Evolutionary conservation across 2,888 invertebrate genomes (phyloP).

Genomic region (Oscheius sp.): DNA sequence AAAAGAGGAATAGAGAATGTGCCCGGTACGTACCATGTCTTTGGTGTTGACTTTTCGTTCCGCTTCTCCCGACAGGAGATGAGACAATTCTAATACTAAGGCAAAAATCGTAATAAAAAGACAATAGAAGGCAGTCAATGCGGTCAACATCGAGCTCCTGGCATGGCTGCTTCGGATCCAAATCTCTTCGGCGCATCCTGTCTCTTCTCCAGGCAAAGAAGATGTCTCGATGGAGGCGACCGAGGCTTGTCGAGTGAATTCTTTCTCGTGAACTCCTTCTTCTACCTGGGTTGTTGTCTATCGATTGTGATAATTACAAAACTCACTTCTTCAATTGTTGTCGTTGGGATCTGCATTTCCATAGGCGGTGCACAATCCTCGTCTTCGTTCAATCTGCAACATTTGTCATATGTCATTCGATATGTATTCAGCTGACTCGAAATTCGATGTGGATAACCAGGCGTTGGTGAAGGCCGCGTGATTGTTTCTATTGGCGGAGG

Average conservation of each 20-base stretch:
- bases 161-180: conserved; percentile 52
- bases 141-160: conserved; percentile 60
- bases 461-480: conserved; percentile 47
- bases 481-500: neutral
- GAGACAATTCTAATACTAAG: conserved; percentile 67
- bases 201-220: conserved; percentile 29
- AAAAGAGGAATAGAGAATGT: conserved; percentile 13
- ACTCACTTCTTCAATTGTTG: neutral
- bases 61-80: conserved; percentile 63
- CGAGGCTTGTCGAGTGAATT: conserved; percentile 4
- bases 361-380: neutral
- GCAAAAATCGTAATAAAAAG: conserved; percentile 66
- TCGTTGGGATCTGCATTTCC: neutral
- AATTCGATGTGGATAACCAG: conserved; percentile 54
- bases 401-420: too few relatives aligned
- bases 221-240: conserved; percentile 28
- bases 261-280: conserved; percentile 8
- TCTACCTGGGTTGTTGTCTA: neutral
- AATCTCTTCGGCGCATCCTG: conserved; percentile 42
- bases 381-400: conserved; percentile 8
- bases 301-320: neutral
- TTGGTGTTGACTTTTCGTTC: conserved; percentile 59
- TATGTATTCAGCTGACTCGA: conserved; percentile 45
- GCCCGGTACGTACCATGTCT: conserved; percentile 55
- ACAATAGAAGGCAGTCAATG: conserved; percentile 63